Evolutionary conservation across 1,140 invertebrate species (phyloP).

Genomic region (Monochamus saltuarius): DNA sequence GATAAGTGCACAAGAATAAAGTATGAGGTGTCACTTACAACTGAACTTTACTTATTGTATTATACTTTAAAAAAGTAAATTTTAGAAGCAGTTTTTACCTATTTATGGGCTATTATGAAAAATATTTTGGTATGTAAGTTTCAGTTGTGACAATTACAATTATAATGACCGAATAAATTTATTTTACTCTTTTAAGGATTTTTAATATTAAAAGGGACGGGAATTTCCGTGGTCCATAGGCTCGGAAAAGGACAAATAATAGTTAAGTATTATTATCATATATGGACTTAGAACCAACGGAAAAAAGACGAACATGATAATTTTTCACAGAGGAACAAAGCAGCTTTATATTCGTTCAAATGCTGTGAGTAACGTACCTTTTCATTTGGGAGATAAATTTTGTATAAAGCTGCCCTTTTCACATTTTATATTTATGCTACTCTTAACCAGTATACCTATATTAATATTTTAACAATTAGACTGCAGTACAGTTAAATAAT

Average conservation of each 20-base stretch:
- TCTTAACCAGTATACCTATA: no score
- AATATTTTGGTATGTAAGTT: no score
- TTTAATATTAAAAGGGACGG: slow-evolving; percentile 37
- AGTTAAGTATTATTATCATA: slow-evolving; percentile 23
- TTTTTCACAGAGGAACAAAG: neutral
- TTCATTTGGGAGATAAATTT: no score
- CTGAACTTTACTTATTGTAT: neutral
- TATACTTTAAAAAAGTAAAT: neutral
- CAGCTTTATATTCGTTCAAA: no score
- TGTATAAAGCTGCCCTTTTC: no score
- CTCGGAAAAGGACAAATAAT: slow-evolving; percentile 42
- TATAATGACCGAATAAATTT: no score
- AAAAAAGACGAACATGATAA: slow-evolving; percentile 31
- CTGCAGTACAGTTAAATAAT: no score
- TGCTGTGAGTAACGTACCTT: no score
- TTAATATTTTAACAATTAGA: no score
- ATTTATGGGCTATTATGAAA: neutral
- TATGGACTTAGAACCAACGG: slow-evolving; percentile 47
- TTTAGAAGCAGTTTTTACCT: slow-evolving; percentile 1
- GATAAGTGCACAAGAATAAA: neutral
- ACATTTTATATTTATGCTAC: no score
- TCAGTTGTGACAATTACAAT: no score
- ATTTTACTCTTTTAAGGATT: slow-evolving; percentile 2
- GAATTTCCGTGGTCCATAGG: slow-evolving; percentile 47
- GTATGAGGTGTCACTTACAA: neutral